Evolutionary conservation across 2,797 vertebrate genomes (phyloP).

Genomic region (Babyrousa celebensis): DNA sequence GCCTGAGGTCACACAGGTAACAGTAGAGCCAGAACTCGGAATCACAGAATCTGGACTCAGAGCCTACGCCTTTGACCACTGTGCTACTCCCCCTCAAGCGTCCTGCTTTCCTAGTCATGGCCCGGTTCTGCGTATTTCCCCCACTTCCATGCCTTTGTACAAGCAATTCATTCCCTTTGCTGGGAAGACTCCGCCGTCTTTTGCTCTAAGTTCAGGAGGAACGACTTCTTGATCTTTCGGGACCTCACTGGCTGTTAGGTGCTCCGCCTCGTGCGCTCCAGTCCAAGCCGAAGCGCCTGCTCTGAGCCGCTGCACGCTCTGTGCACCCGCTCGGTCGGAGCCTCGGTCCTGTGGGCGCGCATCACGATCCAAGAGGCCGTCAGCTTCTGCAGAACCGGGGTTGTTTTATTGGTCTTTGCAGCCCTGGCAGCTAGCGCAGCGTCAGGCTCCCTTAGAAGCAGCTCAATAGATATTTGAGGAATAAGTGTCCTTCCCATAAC

Average conservation of each 20-base stretch:
- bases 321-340: neutral
- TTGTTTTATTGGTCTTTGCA: constrained; percentile 19
- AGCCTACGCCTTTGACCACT: neutral
- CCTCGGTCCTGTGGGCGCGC: neutral
- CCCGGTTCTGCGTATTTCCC: neutral
- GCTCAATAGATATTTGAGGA: constrained; percentile 13
- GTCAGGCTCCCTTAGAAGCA: neutral
- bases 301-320: neutral
- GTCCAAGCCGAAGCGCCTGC: neutral
- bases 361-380: neutral
- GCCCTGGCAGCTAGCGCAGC: neutral
- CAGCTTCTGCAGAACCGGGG: neutral
- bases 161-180: neutral
- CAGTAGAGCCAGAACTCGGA: constrained; percentile 11
- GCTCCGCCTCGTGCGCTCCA: neutral
- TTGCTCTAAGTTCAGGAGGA: constrained; percentile 9
- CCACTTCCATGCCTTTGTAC: neutral
- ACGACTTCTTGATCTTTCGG: constrained; percentile 24
- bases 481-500: constrained; percentile 17
- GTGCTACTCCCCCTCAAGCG: neutral
- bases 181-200: constrained; percentile 14
- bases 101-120: neutral
- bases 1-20: neutral
- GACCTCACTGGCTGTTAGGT: neutral
- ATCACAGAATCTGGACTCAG: neutral